Percentiles rank a stretch among this genome's conserved stretches.
phyloP scores from a whole-genome alignment of 1,140 invertebrate species.

The Drosophila saltans region DNA sequence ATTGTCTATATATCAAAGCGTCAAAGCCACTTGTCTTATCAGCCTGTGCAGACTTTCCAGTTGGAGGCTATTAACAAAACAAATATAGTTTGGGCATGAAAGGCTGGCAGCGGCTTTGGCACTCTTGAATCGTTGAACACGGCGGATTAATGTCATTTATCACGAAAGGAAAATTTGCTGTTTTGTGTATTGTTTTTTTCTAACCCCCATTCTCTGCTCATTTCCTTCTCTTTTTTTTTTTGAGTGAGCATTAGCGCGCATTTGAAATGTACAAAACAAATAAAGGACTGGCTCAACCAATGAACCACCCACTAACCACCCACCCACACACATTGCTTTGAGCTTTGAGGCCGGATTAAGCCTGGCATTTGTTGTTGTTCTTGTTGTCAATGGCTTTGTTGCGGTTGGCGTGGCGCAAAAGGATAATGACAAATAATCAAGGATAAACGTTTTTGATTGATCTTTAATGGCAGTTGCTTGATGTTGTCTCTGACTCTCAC shows the following conservation, averaged over 20 bases:
- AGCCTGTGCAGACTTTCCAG: conserved; percentile 60
- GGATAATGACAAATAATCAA: conserved; percentile 83
- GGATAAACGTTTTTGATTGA: conserved; percentile 82
- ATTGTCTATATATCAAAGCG: conserved; percentile 68
- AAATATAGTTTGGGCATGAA: conserved; percentile 73
- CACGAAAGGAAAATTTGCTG: conserved; percentile 40
- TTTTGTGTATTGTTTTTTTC: neutral
- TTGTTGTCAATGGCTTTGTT: conserved; percentile 48
- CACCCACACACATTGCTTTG: conserved; percentile 12
- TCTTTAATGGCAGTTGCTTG: conserved; percentile 75
- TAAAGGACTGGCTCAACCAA: conserved; percentile 44
- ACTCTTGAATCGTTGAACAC: conserved; percentile 74
- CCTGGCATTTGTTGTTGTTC: conserved; percentile 48
- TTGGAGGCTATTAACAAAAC: conserved; percentile 74
- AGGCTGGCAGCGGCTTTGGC: conserved; percentile 55
- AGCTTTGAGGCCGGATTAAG: conserved; percentile 50
- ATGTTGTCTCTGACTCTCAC: neutral
- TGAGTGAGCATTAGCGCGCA: conserved; percentile 54
- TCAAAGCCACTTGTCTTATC: conserved; percentile 80
- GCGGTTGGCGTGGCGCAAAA: conserved; percentile 58
- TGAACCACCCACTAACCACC: conserved; percentile 1
- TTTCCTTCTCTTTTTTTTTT: neutral
- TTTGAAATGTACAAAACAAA: conserved; percentile 78
- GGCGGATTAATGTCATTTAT: conserved; percentile 80
- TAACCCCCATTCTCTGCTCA: neutral